Base-by-base conservation (phyloP, 2,888 invertebrate genomes). In the Nymphalis polychloros region DNA sequence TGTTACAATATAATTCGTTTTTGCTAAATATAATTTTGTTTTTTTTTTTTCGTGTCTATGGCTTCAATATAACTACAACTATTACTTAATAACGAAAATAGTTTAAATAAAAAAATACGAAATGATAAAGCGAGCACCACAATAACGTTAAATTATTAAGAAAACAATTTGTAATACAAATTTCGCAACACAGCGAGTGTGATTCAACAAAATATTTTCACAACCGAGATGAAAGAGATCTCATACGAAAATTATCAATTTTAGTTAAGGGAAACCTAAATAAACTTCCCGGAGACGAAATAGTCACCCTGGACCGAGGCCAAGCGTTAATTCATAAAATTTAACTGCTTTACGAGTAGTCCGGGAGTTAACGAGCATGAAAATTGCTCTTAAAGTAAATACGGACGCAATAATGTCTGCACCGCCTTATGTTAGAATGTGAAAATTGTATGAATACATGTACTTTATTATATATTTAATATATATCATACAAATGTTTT, bases 321-420 rank as follows among this genome's bases (percentile, higher is more conserved):
- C 91, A 91, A 87, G 79, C 78, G 82, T 85, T 89, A 88, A 89
- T 90, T 90, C 89, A 87, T 89, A 87, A 86, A 86, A 81, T 82
- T 84, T 79, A 76, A 81, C 78, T 78, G 79, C 80, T 81, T 89
- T 87, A 88, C 86, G 81, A 88, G 83, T 77, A 75, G 72, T 68
- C 65, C 70, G 77, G 72, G 77, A 78, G 79, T 81, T 87, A 85
- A 87, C 83, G 82, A 81, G 83, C 81, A 80, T 78, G 82, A 77
- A 81, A 82, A 83, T 82, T 79, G 79, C 78, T 73, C 77, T 72
- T 76, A 75, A 76, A 77, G 75, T 75, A 75, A 75, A 76, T 76
- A 74, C 71, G 76, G 76, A 75, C 69, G 75, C 68, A 64, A 55
- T 75, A 73, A 75, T 71, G 70, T 69, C 57, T 63, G 57, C 59